Percentiles rank a stretch among this genome's conserved stretches.
Conservation (phyloP, 2,888 invertebrate genomes). For the Creontiades dilutus region DNA sequence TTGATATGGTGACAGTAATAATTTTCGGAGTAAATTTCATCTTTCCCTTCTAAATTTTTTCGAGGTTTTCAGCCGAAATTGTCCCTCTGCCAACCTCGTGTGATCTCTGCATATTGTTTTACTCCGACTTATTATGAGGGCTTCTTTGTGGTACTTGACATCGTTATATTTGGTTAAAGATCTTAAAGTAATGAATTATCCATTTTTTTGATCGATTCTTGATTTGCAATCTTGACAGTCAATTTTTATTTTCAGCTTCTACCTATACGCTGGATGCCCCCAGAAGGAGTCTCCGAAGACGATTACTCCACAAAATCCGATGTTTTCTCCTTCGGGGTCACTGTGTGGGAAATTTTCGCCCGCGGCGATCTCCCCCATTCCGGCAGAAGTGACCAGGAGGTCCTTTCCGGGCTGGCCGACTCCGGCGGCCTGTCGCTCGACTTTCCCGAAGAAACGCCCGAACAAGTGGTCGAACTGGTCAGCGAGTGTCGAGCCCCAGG, state of each 20-base stretch:
- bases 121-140: too few relatives aligned
- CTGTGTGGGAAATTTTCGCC: conserved; percentile 93
- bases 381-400: conserved; percentile 87
- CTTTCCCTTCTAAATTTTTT: too few relatives aligned
- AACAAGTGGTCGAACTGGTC: conserved; percentile 83
- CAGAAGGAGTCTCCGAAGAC: conserved; percentile 93
- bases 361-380: conserved; percentile 88
- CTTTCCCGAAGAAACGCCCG: conserved; percentile 83
- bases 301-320: conserved; percentile 96
- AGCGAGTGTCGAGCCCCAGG: conserved; percentile 84
- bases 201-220: too few relatives aligned
- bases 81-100: too few relatives aligned
- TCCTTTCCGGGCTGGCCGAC: conserved; percentile 83
- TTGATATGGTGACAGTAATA: too few relatives aligned
- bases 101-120: too few relatives aligned
- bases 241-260: conserved; percentile 81
- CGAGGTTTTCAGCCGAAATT: too few relatives aligned
- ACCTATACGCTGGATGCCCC: conserved; percentile 93
- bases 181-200: too few relatives aligned
- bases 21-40: too few relatives aligned
- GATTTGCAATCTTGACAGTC: too few relatives aligned
- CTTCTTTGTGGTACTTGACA: too few relatives aligned
- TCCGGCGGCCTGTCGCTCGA: conserved; percentile 85
- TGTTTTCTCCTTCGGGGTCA: conserved; percentile 93
- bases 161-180: too few relatives aligned